Evolutionary conservation across 2,797 vertebrate genomes (phyloP), one percentile per base, ranked within the genome.

Genomic region (Aeoliscus strigatus): DNA sequence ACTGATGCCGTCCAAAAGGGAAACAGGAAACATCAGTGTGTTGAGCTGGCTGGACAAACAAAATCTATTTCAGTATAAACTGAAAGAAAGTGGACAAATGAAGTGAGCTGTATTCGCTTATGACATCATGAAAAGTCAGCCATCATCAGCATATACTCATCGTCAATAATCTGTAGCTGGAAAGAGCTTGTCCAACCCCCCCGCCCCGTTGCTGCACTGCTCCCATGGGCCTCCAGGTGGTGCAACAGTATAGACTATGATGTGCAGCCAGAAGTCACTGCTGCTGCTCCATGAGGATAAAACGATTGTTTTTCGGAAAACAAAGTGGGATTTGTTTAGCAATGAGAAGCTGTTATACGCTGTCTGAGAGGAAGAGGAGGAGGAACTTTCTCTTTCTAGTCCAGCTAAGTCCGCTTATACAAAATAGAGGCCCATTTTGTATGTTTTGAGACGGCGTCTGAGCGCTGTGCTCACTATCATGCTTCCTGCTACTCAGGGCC

Each of bases 151-250:
- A n/a, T n/a, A n/a, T n/a, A n/a, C n/a, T n/a, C n/a, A 50, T 14
- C 48, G 6, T 7, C 9, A 8, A 34, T 32, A 0, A 27, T 43
- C 14, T 39, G 6, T 3, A 14, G 9, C 27, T 23, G 27, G 6
- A 0, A 8, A 30, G 4, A 30, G 31, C 31, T 14, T 31, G 26
- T 32, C 53, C n/a, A n/a, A n/a, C n/a, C n/a, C n/a, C 32, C 15
- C 37, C 38, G 14, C 2, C 27, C 14, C 16, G 13, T 34, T 9
- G 29, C 50, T 77, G 84, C 71, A 71, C 25, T 82, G 39, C 79
- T 73, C 37, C 52, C 33, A 15, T 21, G 48, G 50, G 44, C 85
- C 89, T 87, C 83, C 72, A 80, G 87, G 83, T 86, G 89, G 88
- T 82, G 86, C 82, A 81, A 78, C 68, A 77, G 79, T 36, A 81